Evolutionary conservation across 92 coral and sea anemone species (phyloP).

Genomic region (Micromussa lordhowensis): DNA sequence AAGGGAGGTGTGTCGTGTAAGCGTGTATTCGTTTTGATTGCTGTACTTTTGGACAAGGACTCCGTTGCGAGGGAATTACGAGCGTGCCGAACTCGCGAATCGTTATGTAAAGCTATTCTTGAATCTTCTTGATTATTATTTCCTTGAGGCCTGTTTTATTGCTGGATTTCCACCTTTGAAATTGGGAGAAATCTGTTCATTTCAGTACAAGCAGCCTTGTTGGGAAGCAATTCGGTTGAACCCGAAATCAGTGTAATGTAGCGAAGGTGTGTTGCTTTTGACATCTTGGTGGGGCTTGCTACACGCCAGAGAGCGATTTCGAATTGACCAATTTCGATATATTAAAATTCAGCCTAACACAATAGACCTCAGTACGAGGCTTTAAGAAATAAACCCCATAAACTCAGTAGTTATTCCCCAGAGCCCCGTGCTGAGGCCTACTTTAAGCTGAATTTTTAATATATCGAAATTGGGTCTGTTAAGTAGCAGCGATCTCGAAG

Average conservation of each 20-base stretch:
- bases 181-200: constrained; percentile 17
- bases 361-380: too few species aligned
- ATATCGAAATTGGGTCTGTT: too few species aligned
- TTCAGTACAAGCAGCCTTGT: constrained; percentile 26
- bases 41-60: constrained; percentile 12
- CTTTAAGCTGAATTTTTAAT: too few species aligned
- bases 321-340: too few species aligned
- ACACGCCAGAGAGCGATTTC: constrained; percentile 39
- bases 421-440: too few species aligned
- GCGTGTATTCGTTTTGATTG: background rate
- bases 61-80: constrained; percentile 38
- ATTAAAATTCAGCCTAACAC: too few species aligned
- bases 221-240: constrained; percentile 55
- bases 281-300: constrained; percentile 56
- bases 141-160: constrained; percentile 15
- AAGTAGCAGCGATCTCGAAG: constrained; percentile 55
- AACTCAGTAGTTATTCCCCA: too few species aligned
- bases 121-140: constrained; percentile 24
- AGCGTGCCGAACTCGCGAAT: constrained; percentile 25
- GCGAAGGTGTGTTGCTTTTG: constrained; percentile 56
- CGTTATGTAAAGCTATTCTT: constrained; percentile 20
- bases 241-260: constrained; percentile 66
- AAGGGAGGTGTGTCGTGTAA: constrained; percentile 19
- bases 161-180: constrained; percentile 15
- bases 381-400: too few species aligned